These are phyloP conservation scores for Siniperca obscura DNA, from an alignment of 2,797 vertebrate species.

Conservation along the genomic window DNA sequence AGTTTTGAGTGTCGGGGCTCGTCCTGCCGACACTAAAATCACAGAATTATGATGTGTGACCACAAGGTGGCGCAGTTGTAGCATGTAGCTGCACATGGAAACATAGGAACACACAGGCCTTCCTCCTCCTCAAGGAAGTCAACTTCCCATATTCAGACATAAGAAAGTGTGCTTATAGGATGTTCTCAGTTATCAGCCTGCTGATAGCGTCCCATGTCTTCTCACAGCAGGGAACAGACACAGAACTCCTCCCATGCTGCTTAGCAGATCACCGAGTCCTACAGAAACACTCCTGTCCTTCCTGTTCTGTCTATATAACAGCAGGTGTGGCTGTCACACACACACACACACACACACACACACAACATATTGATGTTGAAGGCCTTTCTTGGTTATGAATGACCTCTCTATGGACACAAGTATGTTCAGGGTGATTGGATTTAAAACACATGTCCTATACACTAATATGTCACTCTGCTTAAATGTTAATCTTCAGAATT, in stretches of 20 bases:
- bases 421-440: not conserved
- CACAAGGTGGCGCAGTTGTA: constrained; percentile 24
- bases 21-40: not conserved
- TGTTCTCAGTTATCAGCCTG: not conserved
- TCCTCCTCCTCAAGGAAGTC: not conserved
- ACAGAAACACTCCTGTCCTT: not conserved
- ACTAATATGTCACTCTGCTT: not conserved
- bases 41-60: not conserved
- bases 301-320: not conserved
- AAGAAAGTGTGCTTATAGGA: not conserved
- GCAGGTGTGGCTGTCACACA: not conserved
- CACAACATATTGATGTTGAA: not conserved
- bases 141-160: not conserved
- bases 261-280: not conserved
- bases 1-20: not conserved
- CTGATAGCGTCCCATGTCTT: not conserved
- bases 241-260: not conserved
- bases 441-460: not conserved
- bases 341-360: not conserved
- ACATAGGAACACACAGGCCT: not conserved
- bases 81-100: not conserved
- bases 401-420: not conserved
- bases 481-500: not conserved
- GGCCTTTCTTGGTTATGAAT: not conserved
- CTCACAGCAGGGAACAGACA: not conserved